Evolutionary conservation across 2,113 vertebrate genomes (phyloP).

Genomic region (Copsychus sechellarum): DNA sequence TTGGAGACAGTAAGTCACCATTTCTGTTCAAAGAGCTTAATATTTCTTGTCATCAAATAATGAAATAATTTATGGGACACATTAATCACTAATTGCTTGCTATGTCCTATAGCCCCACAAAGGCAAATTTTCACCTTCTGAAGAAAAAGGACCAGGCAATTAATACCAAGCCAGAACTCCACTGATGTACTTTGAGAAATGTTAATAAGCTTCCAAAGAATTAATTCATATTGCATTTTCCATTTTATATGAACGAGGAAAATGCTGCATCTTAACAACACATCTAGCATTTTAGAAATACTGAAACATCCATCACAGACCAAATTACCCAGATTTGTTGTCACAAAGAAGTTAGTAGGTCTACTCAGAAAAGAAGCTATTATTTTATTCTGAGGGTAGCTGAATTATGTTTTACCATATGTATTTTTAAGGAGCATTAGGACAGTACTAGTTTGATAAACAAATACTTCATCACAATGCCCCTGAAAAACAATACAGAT

Average conservation of each 20-base stretch:
- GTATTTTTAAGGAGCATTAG: neutral
- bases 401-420: neutral
- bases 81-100: neutral
- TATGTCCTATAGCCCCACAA: neutral
- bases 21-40: neutral
- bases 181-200: neutral
- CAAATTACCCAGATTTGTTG: neutral
- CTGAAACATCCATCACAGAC: slow-evolving; percentile 4
- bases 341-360: neutral
- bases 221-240: neutral
- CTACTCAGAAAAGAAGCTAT: neutral
- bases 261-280: neutral
- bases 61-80: neutral
- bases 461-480: fast-evolving
- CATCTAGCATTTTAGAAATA: neutral
- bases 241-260: slow-evolving; percentile 40
- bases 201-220: slow-evolving; percentile 12
- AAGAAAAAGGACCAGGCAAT: neutral
- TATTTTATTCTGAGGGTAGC: neutral
- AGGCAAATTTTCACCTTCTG: neutral
- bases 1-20: neutral
- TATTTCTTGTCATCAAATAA: neutral
- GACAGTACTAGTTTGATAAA: neutral
- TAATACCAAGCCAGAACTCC: neutral
- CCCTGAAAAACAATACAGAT: neutral